Base-by-base conservation (phyloP, 2,888 invertebrate genomes). In the Drosophila nr. medialis region DNA sequence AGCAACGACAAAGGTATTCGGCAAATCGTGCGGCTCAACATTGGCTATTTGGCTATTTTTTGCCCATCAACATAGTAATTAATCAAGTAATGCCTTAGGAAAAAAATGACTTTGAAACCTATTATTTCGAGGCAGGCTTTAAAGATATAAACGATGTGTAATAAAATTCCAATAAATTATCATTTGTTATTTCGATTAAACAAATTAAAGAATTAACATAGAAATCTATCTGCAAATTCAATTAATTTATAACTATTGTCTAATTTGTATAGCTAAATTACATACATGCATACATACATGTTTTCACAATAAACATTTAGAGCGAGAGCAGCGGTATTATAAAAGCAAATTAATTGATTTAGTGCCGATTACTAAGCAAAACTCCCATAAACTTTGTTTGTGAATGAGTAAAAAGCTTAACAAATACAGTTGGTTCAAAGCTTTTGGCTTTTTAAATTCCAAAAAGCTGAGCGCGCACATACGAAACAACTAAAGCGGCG, bases 271-370 rank as follows among this genome's bases (percentile, higher is more conserved):
- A 45, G 58, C 34, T 13, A 4, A 48, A 30, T 24, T 27, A n/a
- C 50, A n/a, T 29, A 27, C 29, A 53, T 21, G n/a, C 2, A 18
- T n/a, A 27, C 50, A 38, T 36, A 27, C 29, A 51, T 34, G 18
- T 49, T 54, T 78, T 27, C 63, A 34, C 32, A 73, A 68, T 48
- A 53, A 24, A 58, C 59, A 61, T 53, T 21, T 56, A 38, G 55
- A 48, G 53, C 66, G 59, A 24, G 21, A 56, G 61, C n/a, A 49
- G 68, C 63, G 64, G 64, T 50, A 21, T 54, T 64, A 64, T 72
- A 11, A 71, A 79, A 75, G 62, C 36, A 34, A 34, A 50, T 75
- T 62, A 49, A 75, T 72, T 64, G 64, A 63, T 64, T 63, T 75
- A 62, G 64, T 40, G 34, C 21, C 45, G 38, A 64, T 75, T 64